Base-by-base conservation (phyloP, 2,888 invertebrate genomes). In the Crossocerus cetratus region DNA sequence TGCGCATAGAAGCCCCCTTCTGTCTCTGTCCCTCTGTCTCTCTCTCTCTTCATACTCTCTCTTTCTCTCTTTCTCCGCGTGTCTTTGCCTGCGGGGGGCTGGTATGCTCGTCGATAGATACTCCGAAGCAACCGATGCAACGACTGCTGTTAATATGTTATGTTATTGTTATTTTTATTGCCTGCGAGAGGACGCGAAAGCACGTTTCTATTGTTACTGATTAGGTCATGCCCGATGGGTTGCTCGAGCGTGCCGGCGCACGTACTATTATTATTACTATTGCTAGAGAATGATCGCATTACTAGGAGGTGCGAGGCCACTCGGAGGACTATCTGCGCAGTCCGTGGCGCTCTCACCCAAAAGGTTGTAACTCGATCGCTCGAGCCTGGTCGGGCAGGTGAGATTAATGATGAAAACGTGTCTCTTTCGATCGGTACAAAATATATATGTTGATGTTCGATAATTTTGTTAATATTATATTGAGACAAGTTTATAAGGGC, bases 91-190 rank as follows among this genome's bases (percentile, higher is more conserved):
- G 61, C 74, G 62, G 76, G 73, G 69, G 70, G 74, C 49, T 49
- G 65, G 69, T 62, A 69, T 67, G 69, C 81, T 71, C 68, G 68
- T 16, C 65, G 71, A 62, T 62, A 59, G 32, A 43, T 45, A 55
- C 67, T 75, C 69, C 83, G 84, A 83, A 85, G 82, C 82, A 83
- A 78, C 81, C 83, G 79, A 82, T 78, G 80, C 82, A 84, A 86
- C 83, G 85, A 88, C 86, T 87, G 87, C 88, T 88, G 87, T 89
- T 89, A 86, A 89, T 32, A 32, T 89, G 88, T 89, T 89, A 88
- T 87, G 88, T 89, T 89, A 89, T 89, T 89, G 88, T 89, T 89
- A 88, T 87, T 86, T 86, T 84, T 83, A 83, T 85, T 81, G 77
- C 76, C 77, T 82, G 73, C 82, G 79, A 79, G 72, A 79, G 80